phyloP scores from a whole-genome alignment of 2,888 invertebrate genomes.

The Tinea trinotella region DNA sequence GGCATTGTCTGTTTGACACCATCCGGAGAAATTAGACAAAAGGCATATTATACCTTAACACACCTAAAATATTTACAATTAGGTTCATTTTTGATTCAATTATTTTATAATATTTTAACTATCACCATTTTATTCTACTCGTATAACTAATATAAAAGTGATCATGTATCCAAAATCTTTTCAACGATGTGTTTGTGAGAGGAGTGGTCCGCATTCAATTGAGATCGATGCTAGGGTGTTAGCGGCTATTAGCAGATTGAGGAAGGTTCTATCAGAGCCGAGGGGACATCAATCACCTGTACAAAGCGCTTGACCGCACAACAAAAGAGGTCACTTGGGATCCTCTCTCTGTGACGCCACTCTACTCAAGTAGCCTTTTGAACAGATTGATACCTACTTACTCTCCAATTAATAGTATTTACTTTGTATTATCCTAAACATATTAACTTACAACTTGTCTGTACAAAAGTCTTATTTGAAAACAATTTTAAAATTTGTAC shows the following conservation, averaged over 20 bases:
- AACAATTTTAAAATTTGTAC: slow-evolving; percentile 1
- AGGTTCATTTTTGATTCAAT: too few relatives aligned
- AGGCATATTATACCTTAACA: too few relatives aligned
- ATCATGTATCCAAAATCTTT: not conserved
- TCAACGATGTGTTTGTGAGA: not conserved
- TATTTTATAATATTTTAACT: too few relatives aligned
- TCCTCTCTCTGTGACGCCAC: slow-evolving; percentile 15
- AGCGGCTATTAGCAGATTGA: slow-evolving; percentile 20
- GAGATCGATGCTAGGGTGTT: slow-evolving; percentile 12
- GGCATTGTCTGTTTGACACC: slow-evolving; percentile 5
- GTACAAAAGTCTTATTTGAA: not conserved
- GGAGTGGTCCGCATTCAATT: not conserved
- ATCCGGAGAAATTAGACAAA: not conserved
- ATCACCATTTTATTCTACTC: too few relatives aligned
- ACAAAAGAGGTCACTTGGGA: slow-evolving; percentile 18
- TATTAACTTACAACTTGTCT: not conserved
- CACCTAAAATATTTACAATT: not conserved
- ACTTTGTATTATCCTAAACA: not conserved
- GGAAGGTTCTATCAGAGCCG: slow-evolving; percentile 11
- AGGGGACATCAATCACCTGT: slow-evolving; percentile 19
- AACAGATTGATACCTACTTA: slow-evolving; percentile 5
- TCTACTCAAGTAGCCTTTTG: slow-evolving; percentile 7
- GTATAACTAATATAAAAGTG: too few relatives aligned
- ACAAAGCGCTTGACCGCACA: slow-evolving; percentile 19
- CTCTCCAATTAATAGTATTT: slow-evolving; percentile 3